phyloP scores from a whole-genome alignment of 2,113 vertebrate species.

The Podiceps cristatus region DNA sequence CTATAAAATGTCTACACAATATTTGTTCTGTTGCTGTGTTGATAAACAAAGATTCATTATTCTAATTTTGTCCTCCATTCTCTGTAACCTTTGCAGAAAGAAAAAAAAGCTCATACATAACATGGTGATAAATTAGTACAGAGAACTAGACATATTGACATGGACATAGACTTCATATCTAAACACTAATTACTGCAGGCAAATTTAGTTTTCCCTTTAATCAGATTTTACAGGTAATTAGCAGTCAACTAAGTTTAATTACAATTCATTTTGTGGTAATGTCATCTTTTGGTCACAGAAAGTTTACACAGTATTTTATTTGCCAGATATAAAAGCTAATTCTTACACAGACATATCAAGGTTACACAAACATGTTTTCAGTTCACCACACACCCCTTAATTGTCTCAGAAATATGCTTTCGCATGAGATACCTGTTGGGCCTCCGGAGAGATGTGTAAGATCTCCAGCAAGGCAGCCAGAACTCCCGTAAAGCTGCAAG shows the following conservation, averaged over 20 bases:
- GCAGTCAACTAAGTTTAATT: conserved; percentile 78
- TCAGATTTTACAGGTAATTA: conserved; percentile 82
- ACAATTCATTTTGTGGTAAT: conserved; percentile 72
- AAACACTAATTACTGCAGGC: conserved; percentile 72
- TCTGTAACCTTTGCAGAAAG: conserved; percentile 59
- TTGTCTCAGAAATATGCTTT: background rate
- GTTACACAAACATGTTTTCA: conserved; percentile 31
- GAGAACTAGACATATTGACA: conserved; percentile 68
- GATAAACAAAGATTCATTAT: conserved; percentile 56
- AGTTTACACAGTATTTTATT: conserved; percentile 66
- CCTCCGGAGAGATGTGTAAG: background rate
- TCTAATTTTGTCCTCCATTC: conserved; percentile 52
- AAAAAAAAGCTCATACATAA: conserved; percentile 62
- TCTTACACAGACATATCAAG: conserved; percentile 34
- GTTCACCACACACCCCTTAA: background rate
- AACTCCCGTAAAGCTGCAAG: background rate
- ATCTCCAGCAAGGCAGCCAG: background rate
- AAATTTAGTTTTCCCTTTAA: conserved; percentile 80
- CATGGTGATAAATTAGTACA: conserved; percentile 42
- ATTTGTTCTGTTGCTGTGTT: background rate
- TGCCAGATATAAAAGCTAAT: conserved; percentile 62
- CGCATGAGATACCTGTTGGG: background rate
- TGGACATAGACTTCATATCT: conserved; percentile 55
- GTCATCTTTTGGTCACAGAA: conserved; percentile 72
- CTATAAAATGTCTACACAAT: conserved; percentile 42